Evolutionary conservation across 2,113 vertebrate species (phyloP), one percentile per base, ranked within the genome.

Genomic region (Leptodactylus fuscus): DNA sequence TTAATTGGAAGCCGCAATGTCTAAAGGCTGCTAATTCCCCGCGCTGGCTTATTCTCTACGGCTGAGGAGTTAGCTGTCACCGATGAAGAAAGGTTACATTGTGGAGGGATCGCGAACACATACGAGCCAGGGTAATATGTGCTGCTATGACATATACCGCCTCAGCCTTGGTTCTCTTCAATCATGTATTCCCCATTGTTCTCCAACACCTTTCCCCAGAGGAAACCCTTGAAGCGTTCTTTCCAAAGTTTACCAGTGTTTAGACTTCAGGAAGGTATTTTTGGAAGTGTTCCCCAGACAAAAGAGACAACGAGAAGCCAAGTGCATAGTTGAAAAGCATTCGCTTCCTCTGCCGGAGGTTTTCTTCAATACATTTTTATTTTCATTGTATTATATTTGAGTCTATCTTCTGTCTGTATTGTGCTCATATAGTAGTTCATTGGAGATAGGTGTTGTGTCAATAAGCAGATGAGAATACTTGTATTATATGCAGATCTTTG

Each of bases 231-330:
- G 83, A 79, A 67, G 67, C 22, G 1, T 67, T 69, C 44, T 29
- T 85, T 85, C 74, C 83, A 85, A 65, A 77, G 46, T 78, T 67
- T 69, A 65, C 44, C 8, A 24, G 29, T 77, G 65, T 85, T 78
- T 85, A 67, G 22, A 22, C 81, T 83, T 77, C 71, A 67, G 44
- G 29, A 78, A 79, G 75, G 48, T 85, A 85, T 85, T 85, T 77
- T 85, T 69, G 60, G 75, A 78, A 70, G 22, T 70, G 53, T 70
- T 85, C 83, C 62, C 75, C 48, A 85, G 83, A 70, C 75, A 38
- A 36, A 67, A 36, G 18, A 83, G 82, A 70, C 22, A 16, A 78
- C 36, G 46, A 53, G 32, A 83, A 55, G 83, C 49, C 76, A 67
- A 60, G 32, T 41, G 46, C 20, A 34, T n/a, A 44, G 65, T 27